A percentile compares a stretch with the other conserved stretches of the same genome.
Evolutionary conservation across 2,113 vertebrate genomes (phyloP).

Genomic region (Origma solitaria): DNA sequence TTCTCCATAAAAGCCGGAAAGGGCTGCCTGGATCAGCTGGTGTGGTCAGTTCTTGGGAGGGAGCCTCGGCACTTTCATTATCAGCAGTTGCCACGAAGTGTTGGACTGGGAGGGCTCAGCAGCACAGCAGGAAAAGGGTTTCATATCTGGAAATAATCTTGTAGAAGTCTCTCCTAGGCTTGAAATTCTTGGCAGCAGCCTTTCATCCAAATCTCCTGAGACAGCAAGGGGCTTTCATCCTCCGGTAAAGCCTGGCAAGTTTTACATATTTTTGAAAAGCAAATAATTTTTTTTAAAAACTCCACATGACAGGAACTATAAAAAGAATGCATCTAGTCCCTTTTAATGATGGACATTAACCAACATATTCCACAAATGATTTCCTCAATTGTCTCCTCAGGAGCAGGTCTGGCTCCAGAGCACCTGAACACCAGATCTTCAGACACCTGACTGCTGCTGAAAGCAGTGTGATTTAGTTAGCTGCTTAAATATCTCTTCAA

Average conservation of each 20-base stretch:
- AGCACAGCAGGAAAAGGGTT: conserved; percentile 47
- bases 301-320: background rate
- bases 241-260: background rate
- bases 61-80: conserved; percentile 31
- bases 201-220: background rate
- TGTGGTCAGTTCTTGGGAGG: background rate
- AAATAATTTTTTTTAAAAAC: background rate
- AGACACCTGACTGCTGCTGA: background rate
- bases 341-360: background rate
- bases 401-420: background rate
- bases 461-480: background rate
- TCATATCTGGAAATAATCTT: conserved; percentile 53
- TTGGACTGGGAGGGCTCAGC: conserved; percentile 27
- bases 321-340: background rate
- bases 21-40: conserved; percentile 45
- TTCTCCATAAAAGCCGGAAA: conserved; percentile 63
- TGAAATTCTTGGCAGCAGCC: conserved; percentile 42
- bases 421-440: background rate
- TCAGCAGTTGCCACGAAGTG: conserved; percentile 33
- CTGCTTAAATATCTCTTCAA: background rate
- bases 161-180: conserved; percentile 1
- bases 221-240: background rate
- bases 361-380: background rate
- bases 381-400: background rate
- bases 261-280: background rate